A percentile compares a stretch with the other conserved stretches of the same genome.
phyloP scores from a whole-genome alignment of 92 coral and sea anemone genomes.

The Palythoa heliodiscus region DNA sequence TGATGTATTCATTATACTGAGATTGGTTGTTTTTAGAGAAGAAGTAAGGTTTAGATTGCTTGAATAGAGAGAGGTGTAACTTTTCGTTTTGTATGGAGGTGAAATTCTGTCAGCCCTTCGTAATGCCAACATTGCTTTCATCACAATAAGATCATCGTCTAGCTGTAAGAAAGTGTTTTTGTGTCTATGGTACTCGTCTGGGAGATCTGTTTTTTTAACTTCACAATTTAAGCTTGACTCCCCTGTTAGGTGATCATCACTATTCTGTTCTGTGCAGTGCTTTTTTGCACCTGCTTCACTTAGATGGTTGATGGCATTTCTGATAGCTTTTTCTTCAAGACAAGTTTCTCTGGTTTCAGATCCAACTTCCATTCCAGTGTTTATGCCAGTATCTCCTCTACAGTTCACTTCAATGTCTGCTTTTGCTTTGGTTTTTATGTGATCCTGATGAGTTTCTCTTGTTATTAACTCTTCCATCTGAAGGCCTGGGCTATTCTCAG shows the following conservation, averaged over 20 bases:
- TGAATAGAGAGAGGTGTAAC: slow-evolving; percentile 8
- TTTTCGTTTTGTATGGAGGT: slow-evolving; percentile 39
- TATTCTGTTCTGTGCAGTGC: background rate
- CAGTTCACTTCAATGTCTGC: background rate
- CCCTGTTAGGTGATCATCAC: background rate
- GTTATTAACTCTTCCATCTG: slow-evolving; percentile 13
- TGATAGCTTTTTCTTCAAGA: background rate
- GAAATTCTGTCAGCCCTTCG: slow-evolving; percentile 71
- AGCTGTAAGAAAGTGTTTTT: slow-evolving; percentile 21
- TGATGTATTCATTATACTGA: slow-evolving; percentile 54
- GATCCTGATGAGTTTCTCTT: slow-evolving; percentile 1
- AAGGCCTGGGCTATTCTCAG: slow-evolving; percentile 21
- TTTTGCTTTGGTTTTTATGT: background rate
- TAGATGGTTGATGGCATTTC: background rate
- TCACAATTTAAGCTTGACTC: background rate
- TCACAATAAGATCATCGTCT: slow-evolving; percentile 71
- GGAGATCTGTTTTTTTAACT: background rate
- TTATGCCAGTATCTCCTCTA: background rate
- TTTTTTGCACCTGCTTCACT: background rate
- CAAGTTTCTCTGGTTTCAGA: background rate
- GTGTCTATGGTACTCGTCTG: background rate
- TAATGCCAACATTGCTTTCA: slow-evolving; percentile 75
- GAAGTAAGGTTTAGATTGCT: slow-evolving; percentile 36
- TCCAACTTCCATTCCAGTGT: background rate
- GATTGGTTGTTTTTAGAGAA: slow-evolving; percentile 39